Conservation (phyloP, 37 sponge, comb jelly and placozoan species). For the Cladorhizidae sp. region DNA sequence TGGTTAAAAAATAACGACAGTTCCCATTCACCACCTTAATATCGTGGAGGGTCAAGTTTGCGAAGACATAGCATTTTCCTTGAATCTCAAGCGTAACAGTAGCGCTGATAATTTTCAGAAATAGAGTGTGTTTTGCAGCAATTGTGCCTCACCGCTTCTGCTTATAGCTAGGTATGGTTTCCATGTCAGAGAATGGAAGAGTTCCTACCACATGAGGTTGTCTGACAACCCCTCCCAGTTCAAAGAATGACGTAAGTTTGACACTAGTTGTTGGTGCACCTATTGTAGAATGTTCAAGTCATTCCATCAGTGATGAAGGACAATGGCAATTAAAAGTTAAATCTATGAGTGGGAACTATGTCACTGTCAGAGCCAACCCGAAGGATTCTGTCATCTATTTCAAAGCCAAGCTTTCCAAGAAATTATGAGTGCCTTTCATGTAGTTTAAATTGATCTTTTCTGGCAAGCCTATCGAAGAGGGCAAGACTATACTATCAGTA, state of each 20-base stretch:
- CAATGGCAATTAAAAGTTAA: conserved; percentile 61
- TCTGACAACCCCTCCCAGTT: conserved; percentile 52
- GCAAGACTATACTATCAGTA: conserved; percentile 86
- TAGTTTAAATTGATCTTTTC: conserved; percentile 62
- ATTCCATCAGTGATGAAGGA: too few species aligned
- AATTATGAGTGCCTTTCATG: conserved; percentile 32
- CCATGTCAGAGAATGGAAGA: too few species aligned
- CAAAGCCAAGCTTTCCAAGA: conserved; percentile 64
- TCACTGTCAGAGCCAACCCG: conserved; percentile 63
- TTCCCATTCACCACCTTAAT: conserved; percentile 45
- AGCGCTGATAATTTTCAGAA: conserved; percentile 75
- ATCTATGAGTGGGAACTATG: conserved; percentile 24
- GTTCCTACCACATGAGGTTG: too few species aligned
- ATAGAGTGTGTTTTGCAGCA: conserved; percentile 76
- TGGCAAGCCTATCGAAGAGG: conserved; percentile 78
- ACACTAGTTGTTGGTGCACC: too few species aligned
- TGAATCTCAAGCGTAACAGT: conserved; percentile 45
- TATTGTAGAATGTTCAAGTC: conserved; percentile 67
- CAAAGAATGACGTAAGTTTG: conserved; percentile 87
- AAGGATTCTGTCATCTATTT: conserved; percentile 73
- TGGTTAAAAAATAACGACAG: conserved; percentile 22
- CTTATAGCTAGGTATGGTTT: conserved; percentile 78
- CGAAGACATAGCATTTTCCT: too few species aligned
- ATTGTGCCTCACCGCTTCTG: conserved; percentile 36
- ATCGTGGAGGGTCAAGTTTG: conserved; percentile 77